These are phyloP conservation scores for Anas georgica DNA, from an alignment of 2,797 vertebrate genomes.

Conservation along the genomic window DNA sequence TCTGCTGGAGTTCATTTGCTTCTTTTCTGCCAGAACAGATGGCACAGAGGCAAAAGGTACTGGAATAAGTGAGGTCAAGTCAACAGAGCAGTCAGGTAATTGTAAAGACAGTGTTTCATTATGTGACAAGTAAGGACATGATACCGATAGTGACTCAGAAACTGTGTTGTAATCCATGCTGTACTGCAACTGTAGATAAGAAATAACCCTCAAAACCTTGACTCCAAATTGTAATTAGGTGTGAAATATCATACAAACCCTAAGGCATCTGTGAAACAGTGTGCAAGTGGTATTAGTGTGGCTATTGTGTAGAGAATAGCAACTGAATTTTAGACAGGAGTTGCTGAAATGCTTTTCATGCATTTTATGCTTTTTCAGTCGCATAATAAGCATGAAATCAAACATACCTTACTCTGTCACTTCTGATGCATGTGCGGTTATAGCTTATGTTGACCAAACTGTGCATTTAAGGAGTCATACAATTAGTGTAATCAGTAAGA, in stretches of 20 bases:
- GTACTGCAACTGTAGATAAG: neutral
- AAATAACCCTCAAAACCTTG: neutral
- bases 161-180: neutral
- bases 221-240: neutral
- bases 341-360: neutral
- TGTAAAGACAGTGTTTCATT: neutral
- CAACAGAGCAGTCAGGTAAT: neutral
- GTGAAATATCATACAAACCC: neutral
- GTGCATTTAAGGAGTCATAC: neutral
- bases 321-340: neutral
- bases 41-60: neutral
- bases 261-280: neutral
- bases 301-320: neutral
- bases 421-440: neutral
- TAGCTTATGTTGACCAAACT: neutral
- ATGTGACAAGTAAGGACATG: neutral
- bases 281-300: neutral
- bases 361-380: too few relatives aligned
- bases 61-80: neutral
- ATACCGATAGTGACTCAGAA: neutral
- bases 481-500: neutral
- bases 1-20: neutral
- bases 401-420: neutral
- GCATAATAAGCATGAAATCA: neutral
- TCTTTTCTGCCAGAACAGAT: neutral